phyloP scores from a whole-genome alignment of 2,888 invertebrate genomes.

The Synergus japonicus region DNA sequence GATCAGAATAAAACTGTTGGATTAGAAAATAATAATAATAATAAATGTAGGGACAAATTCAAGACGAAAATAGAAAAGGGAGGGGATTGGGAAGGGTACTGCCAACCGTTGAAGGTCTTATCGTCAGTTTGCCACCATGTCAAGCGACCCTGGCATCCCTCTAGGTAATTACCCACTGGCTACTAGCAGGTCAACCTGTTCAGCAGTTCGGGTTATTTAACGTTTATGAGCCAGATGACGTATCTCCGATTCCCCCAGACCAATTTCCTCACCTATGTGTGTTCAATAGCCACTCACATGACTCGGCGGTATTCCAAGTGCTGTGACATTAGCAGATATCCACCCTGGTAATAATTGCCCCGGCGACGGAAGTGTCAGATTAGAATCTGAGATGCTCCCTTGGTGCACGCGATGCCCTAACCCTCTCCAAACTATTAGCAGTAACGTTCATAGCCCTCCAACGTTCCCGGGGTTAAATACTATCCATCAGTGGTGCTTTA shows the following conservation, averaged over 20 bases:
- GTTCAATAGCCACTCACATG: conserved; percentile 33
- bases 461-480: conserved; percentile 32
- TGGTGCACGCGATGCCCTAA: conserved; percentile 60
- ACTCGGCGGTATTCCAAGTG: conserved; percentile 34
- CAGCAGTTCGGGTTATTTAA: conserved; percentile 40
- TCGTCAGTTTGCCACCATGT: conserved; percentile 52
- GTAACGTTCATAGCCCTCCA: conserved; percentile 6
- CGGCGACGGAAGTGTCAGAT: conserved; percentile 75
- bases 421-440: conserved; percentile 34
- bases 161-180: conserved; percentile 46
- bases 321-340: conserved; percentile 44
- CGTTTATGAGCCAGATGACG: conserved; percentile 45
- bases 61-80: not conserved
- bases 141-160: conserved; percentile 10
- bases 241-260: conserved; percentile 32
- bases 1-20: no score
- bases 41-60: not conserved
- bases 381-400: conserved; percentile 73
- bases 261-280: conserved; percentile 11
- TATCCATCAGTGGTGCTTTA: conserved; percentile 22
- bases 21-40: no score
- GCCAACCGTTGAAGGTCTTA: conserved; percentile 43
- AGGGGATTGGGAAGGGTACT: not conserved
- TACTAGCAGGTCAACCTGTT: conserved; percentile 45
- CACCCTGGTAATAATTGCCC: conserved; percentile 42